Evolutionary conservation across 2,113 vertebrate species (phyloP).

Genomic region (Accipiter virgatus): DNA sequence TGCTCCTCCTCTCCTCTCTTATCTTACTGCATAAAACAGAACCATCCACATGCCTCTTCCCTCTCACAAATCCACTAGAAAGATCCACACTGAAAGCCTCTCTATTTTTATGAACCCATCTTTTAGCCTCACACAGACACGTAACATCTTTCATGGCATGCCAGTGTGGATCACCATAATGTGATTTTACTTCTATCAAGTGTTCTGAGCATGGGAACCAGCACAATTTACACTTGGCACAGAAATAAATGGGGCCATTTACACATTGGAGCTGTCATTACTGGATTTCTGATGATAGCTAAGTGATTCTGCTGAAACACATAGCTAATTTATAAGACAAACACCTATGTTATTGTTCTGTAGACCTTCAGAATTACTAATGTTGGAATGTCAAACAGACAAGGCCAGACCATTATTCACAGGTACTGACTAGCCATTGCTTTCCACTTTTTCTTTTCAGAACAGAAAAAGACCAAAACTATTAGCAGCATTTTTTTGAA

Average conservation of each 20-base stretch:
- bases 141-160: background rate
- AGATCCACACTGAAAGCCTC: background rate
- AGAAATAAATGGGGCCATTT: conserved; percentile 12
- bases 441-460: background rate
- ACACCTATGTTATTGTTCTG: background rate
- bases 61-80: background rate
- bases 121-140: background rate
- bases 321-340: background rate
- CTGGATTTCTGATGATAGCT: background rate
- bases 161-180: background rate
- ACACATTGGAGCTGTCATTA: background rate
- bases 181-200: background rate
- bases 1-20: background rate
- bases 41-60: background rate
- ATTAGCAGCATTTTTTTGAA: background rate
- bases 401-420: background rate
- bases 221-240: background rate
- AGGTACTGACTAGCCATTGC: background rate
- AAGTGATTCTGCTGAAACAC: background rate
- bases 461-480: background rate
- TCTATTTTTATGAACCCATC: background rate
- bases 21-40: background rate
- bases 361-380: conserved; percentile 4
- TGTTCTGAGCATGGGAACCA: background rate
- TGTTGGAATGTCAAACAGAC: background rate